A percentile compares a stretch with the other conserved stretches of the same genome.
Conservation (phyloP, 2,797 vertebrate species). For the Mallotus villosus region DNA sequence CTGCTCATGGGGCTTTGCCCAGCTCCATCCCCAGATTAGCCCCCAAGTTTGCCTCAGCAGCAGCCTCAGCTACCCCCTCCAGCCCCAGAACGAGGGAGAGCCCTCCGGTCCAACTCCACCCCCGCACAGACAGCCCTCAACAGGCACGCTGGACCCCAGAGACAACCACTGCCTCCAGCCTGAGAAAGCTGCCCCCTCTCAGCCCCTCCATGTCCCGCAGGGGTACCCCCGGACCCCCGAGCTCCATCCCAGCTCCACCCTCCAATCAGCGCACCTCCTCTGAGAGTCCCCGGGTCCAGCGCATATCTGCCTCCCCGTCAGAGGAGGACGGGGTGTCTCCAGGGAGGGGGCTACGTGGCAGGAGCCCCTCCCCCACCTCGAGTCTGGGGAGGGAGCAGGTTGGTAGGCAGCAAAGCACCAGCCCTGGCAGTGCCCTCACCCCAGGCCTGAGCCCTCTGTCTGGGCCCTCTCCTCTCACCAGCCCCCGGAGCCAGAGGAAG, state of each 20-base stretch:
- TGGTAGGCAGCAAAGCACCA: slow-evolving; percentile 54
- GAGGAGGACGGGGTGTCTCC: slow-evolving; percentile 45
- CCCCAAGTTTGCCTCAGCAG: slow-evolving; percentile 63
- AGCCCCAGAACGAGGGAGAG: slow-evolving; percentile 73
- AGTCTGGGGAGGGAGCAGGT: slow-evolving; percentile 54
- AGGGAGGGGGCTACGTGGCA: slow-evolving; percentile 59
- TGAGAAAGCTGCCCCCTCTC: slow-evolving; percentile 82
- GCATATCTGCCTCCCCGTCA: slow-evolving; percentile 49
- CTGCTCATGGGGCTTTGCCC: slow-evolving; percentile 47
- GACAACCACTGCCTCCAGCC: slow-evolving; percentile 35
- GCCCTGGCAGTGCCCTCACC: slow-evolving; percentile 55
- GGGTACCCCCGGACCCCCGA: slow-evolving; percentile 65
- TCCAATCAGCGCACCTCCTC: slow-evolving; percentile 49
- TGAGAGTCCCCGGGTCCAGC: slow-evolving; percentile 73
- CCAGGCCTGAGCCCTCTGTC: slow-evolving; percentile 67
- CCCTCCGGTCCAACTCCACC: slow-evolving; percentile 62
- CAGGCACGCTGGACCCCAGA: slow-evolving; percentile 72
- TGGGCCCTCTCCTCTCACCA: slow-evolving; percentile 76
- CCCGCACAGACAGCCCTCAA: slow-evolving; percentile 78
- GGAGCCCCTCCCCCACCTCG: slow-evolving; percentile 75
- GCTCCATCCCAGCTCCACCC: slow-evolving; percentile 35
- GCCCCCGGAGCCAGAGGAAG: slow-evolving; percentile 79
- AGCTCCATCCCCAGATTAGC: slow-evolving; percentile 53
- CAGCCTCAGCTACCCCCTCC: slow-evolving; percentile 53
- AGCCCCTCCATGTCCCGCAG: slow-evolving; percentile 81